These are phyloP conservation scores for Carcharodon carcharias DNA, from an alignment of 2,797 vertebrate species.

Conservation along the genomic window DNA sequence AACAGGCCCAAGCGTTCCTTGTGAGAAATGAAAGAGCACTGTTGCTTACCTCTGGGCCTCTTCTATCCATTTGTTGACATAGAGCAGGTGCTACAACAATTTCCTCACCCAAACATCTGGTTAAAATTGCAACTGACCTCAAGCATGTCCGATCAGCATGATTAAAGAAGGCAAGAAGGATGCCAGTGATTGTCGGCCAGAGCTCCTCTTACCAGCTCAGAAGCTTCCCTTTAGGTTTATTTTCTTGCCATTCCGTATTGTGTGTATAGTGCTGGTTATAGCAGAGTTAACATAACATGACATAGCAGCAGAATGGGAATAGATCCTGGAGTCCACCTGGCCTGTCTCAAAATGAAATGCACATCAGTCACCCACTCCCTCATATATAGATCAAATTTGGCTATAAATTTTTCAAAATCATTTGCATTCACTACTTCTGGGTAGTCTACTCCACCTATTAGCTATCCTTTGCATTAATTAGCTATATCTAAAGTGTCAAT, in stretches of 20 bases:
- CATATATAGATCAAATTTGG: neutral
- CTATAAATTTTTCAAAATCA: neutral
- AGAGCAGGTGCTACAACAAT: too few species aligned
- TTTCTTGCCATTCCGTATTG: neutral
- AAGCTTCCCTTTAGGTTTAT: neutral
- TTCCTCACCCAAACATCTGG: too few species aligned
- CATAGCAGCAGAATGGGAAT: neutral
- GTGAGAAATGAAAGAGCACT: neutral
- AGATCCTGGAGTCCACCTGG: neutral
- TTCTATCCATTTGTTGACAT: too few species aligned
- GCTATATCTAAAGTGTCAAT: neutral
- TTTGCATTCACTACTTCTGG: neutral
- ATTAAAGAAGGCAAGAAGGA: neutral
- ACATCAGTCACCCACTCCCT: neutral
- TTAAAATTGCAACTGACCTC: neutral
- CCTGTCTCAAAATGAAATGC: neutral
- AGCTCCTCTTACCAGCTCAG: neutral
- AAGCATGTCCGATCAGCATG: neutral
- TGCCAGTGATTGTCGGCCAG: neutral
- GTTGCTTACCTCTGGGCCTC: too few species aligned
- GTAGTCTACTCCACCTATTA: neutral
- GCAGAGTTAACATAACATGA: neutral
- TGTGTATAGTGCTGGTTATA: too few species aligned
- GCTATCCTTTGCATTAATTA: neutral
- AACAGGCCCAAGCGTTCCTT: neutral